Percentiles rank a stretch among this genome's conserved stretches.
phyloP scores from a whole-genome alignment of 2,797 vertebrate species.

The Arctocebus calabarensis region DNA sequence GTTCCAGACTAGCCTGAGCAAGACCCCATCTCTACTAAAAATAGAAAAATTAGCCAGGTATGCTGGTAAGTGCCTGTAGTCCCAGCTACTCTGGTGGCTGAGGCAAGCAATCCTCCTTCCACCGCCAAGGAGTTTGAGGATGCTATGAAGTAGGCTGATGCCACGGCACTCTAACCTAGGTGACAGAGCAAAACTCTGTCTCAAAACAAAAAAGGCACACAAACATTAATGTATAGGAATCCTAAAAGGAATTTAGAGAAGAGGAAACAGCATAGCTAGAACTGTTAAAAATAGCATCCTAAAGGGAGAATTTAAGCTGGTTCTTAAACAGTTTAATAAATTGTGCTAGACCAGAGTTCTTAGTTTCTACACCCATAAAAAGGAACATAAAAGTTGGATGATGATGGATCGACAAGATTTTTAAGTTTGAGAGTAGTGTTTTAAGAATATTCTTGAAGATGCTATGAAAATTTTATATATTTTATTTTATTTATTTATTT shows the following conservation, averaged over 20 bases:
- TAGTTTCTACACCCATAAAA: background rate
- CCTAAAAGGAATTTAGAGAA: background rate
- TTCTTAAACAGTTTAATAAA: background rate
- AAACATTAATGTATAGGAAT: background rate
- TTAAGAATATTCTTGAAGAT: background rate
- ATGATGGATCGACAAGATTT: background rate
- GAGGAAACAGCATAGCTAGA: background rate
- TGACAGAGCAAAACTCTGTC: no score
- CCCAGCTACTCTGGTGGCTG: no score
- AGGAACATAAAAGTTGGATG: background rate
- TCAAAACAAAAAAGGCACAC: background rate
- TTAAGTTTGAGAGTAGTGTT: conserved; percentile 8
- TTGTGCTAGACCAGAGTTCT: background rate
- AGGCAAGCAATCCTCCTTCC: no score
- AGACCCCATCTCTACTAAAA: no score
- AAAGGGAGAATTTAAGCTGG: background rate
- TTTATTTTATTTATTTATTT: no score
- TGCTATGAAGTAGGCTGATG: no score
- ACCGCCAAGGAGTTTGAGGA: no score
- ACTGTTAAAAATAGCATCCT: background rate
- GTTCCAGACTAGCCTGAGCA: no score
- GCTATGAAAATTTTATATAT: background rate
- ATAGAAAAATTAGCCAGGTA: no score
- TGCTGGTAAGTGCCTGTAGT: no score
- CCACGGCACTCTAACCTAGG: no score